Conservation (phyloP, 1,140 invertebrate species). For the Atta texana region DNA sequence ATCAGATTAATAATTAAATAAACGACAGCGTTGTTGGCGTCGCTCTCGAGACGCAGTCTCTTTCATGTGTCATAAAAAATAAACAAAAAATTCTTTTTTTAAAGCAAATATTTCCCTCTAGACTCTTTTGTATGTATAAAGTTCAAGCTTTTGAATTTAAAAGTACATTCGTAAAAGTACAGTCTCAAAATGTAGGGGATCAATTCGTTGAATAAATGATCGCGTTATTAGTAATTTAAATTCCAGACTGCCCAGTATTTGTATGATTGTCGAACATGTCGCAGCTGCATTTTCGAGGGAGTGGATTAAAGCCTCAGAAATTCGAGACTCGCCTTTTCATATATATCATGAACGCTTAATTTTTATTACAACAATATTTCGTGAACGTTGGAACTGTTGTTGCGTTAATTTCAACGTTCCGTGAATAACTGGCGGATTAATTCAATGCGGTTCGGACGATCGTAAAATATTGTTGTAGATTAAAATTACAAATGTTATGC, state of each 20-base stretch:
- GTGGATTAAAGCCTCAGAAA: conserved; percentile 36
- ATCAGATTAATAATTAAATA: conserved; percentile 6
- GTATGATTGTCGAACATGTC: not conserved
- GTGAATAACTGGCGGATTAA: conserved; percentile 35
- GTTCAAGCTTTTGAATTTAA: not conserved
- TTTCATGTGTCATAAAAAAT: not conserved
- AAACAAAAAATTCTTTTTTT: not conserved
- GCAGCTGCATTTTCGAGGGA: not conserved
- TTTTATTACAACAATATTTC: conserved; percentile 40
- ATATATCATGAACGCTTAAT: not conserved
- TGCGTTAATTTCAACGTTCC: conserved; percentile 3
- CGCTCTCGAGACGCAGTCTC: not conserved
- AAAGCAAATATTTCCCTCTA: not conserved
- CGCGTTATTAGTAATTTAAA: conserved; percentile 3
- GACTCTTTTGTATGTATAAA: not conserved
- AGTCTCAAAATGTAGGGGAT: not conserved
- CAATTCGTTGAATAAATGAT: not conserved
- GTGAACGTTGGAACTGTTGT: conserved; percentile 18
- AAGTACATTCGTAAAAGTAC: not conserved
- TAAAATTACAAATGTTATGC: conserved; percentile 36
- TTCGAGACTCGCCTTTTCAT: not conserved
- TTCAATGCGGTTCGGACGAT: conserved; percentile 28
- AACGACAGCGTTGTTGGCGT: not conserved
- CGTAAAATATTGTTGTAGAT: conserved; percentile 49
- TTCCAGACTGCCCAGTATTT: not conserved